Percentiles rank a stretch among this genome's conserved stretches.
Evolutionary conservation across 1,140 invertebrate genomes (phyloP).

Genomic region (Hyphantria cunea): DNA sequence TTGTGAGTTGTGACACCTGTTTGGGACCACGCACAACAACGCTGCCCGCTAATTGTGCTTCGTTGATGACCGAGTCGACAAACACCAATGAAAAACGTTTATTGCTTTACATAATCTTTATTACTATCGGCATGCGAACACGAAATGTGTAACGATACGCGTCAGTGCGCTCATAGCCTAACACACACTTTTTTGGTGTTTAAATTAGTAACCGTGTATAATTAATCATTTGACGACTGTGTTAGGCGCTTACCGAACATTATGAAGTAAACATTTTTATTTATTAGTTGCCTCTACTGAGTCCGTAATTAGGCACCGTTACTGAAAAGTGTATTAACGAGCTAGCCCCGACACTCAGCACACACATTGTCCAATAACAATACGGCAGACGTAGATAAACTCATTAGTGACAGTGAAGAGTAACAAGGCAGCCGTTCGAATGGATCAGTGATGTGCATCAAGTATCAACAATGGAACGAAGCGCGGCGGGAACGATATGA

Average conservation of each 20-base stretch:
- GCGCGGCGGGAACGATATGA: constrained; percentile 62
- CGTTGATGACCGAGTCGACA: neutral
- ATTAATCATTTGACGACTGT: constrained; percentile 11
- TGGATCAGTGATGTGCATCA: constrained; percentile 31
- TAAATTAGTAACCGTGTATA: constrained; percentile 22
- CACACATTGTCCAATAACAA: constrained; percentile 24
- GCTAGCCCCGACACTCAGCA: neutral
- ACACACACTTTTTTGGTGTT: constrained; percentile 14
- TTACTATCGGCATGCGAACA: constrained; percentile 27
- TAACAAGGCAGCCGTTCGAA: constrained; percentile 46
- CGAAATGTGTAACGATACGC: constrained; percentile 23
- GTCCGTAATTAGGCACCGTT: constrained; percentile 3
- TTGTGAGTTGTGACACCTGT: constrained; percentile 3
- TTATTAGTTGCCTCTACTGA: constrained; percentile 4
- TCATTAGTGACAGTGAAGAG: constrained; percentile 47
- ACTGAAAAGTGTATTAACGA: neutral
- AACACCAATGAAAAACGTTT: constrained; percentile 20
- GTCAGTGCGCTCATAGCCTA: constrained; percentile 14
- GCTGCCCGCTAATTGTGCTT: constrained; percentile 9
- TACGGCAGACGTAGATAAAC: constrained; percentile 8
- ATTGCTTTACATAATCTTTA: constrained; percentile 31
- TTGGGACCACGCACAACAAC: constrained; percentile 20
- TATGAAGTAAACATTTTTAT: constrained; percentile 3
- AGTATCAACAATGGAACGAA: constrained; percentile 53
- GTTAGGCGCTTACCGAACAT: constrained; percentile 2